phyloP scores from a whole-genome alignment of 2,797 vertebrate species.

The Chiloscyllium punctatum region DNA sequence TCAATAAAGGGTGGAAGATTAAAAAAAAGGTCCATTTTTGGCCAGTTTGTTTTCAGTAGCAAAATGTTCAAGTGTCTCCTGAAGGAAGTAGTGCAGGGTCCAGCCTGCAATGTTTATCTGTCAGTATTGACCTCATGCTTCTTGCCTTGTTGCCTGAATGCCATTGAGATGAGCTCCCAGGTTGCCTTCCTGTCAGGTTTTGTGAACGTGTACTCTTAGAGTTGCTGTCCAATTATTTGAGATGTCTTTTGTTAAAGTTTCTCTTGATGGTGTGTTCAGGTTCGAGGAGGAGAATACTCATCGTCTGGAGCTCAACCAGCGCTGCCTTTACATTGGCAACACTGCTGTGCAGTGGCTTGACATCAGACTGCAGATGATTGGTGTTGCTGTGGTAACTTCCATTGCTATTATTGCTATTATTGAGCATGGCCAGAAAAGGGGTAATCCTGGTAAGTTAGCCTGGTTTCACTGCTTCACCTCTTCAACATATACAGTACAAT shows the following conservation, averaged over 20 bases:
- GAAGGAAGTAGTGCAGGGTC: not conserved
- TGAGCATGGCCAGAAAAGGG: constrained; percentile 70
- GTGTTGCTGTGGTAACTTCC: constrained; percentile 73
- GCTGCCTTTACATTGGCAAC: constrained; percentile 80
- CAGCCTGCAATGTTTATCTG: not conserved
- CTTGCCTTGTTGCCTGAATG: not conserved
- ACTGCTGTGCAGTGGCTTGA: constrained; percentile 84
- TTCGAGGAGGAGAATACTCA: constrained; percentile 76
- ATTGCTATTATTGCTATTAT: constrained; percentile 75
- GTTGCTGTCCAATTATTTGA: not conserved
- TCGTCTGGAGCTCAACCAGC: constrained; percentile 80
- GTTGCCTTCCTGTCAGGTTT: not conserved
- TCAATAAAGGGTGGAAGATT: too few relatives aligned
- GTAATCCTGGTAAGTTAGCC: constrained; percentile 73
- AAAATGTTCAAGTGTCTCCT: too few relatives aligned
- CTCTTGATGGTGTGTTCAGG: constrained; percentile 53
- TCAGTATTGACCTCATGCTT: not conserved
- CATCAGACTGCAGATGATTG: constrained; percentile 93
- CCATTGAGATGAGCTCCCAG: not conserved
- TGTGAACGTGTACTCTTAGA: not conserved
- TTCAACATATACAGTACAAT: not conserved
- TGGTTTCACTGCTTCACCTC: not conserved
- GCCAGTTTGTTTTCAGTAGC: too few relatives aligned
- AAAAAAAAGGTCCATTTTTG: too few relatives aligned
- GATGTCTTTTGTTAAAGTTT: constrained; percentile 37